A percentile compares a stretch with the other conserved stretches of the same genome.
Conservation (phyloP, 2,113 vertebrate genomes). For the Okapia johnstoni region DNA sequence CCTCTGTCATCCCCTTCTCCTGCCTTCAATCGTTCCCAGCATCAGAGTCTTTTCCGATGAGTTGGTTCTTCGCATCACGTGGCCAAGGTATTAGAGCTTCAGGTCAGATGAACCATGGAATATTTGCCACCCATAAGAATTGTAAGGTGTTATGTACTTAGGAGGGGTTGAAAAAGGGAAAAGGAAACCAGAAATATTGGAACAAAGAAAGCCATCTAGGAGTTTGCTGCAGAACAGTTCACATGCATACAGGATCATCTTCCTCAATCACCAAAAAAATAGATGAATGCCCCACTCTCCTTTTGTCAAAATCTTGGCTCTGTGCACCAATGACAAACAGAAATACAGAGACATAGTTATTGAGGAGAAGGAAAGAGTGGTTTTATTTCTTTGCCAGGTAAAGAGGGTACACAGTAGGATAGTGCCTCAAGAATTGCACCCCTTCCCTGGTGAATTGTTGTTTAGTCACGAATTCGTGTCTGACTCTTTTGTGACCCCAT, state of each 20-base stretch:
- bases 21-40: not conserved
- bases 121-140: not conserved
- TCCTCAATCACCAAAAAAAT: not conserved
- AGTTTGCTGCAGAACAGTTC: not conserved
- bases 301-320: not conserved
- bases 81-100: not conserved
- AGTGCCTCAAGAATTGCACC: not conserved
- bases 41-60: not conserved
- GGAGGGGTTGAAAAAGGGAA: not conserved
- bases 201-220: not conserved
- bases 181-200: not conserved
- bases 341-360: not conserved
- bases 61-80: not conserved
- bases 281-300: not conserved
- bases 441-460: not conserved
- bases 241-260: not conserved
- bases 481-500: not conserved
- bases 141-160: not conserved
- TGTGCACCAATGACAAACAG: not conserved
- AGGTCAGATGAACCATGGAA: not conserved
- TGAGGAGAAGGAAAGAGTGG: not conserved
- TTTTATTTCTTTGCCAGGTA: not conserved
- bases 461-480: not conserved
- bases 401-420: not conserved
- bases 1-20: not conserved